Conservation (phyloP, 2,113 vertebrate genomes). For the Lynx canadensis region DNA sequence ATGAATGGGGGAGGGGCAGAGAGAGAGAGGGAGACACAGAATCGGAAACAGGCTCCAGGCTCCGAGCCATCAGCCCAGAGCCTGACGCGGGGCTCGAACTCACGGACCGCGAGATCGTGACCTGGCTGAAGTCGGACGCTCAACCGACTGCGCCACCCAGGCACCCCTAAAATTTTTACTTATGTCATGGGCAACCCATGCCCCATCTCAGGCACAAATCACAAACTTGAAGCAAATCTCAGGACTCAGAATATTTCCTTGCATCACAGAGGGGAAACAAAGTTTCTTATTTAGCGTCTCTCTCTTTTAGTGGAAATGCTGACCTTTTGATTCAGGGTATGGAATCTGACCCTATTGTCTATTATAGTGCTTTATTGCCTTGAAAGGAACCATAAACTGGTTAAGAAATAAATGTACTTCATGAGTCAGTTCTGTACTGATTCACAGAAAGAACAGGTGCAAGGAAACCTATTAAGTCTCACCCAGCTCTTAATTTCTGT, state of each 20-base stretch:
- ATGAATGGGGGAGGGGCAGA: too few relatives aligned
- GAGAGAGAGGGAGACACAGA: too few relatives aligned
- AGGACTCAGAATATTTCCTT: slow-evolving; percentile 38
- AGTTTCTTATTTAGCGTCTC: neutral
- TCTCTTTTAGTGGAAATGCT: slow-evolving; percentile 57
- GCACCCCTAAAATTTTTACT: neutral
- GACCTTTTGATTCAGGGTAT: slow-evolving; percentile 31
- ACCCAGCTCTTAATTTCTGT: slow-evolving; percentile 58
- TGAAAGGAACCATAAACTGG: slow-evolving; percentile 36
- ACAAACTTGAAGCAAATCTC: slow-evolving; percentile 13
- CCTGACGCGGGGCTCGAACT: too few relatives aligned
- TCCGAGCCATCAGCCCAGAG: too few relatives aligned
- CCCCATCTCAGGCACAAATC: slow-evolving; percentile 11
- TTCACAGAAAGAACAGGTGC: slow-evolving; percentile 54
- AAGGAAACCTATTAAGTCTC: slow-evolving; percentile 49
- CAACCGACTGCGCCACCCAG: too few relatives aligned
- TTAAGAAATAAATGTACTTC: slow-evolving; percentile 57
- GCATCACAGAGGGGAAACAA: neutral
- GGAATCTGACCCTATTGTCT: slow-evolving; percentile 42
- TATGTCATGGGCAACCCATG: neutral
- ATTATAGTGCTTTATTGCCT: slow-evolving; percentile 51
- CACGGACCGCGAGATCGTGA: too few relatives aligned
- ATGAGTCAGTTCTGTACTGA: slow-evolving; percentile 43
- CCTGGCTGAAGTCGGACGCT: too few relatives aligned
- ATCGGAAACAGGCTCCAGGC: too few relatives aligned